Conservation (phyloP, 2,113 vertebrate genomes). For the Halichoerus grypus region DNA sequence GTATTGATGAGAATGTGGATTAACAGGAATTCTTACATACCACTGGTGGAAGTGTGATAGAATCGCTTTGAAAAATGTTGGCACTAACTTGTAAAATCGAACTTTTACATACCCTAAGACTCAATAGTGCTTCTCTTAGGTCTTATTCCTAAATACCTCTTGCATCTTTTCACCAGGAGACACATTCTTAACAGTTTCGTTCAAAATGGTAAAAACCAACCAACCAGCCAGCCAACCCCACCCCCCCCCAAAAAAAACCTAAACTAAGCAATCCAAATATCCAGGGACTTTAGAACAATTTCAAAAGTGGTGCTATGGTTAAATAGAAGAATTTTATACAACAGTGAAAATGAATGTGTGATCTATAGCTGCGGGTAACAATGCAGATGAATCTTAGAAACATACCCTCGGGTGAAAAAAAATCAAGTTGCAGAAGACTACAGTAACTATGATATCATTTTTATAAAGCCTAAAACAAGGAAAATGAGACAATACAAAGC, state of each 20-base stretch:
- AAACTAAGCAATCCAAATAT: neutral
- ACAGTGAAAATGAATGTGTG: neutral
- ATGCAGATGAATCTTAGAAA: neutral
- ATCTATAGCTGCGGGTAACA: neutral
- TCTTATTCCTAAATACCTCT: neutral
- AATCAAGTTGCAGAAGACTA: neutral
- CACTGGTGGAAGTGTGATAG: neutral
- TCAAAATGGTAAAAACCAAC: neutral
- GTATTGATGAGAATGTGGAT: neutral
- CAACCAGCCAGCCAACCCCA: neutral
- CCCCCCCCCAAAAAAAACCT: neutral
- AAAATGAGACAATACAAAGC: slow-evolving; percentile 29
- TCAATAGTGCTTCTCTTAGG: neutral
- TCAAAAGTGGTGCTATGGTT: neutral
- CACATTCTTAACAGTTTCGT: neutral
- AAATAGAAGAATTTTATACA: neutral
- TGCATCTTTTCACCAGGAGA: neutral
- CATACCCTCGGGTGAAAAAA: neutral
- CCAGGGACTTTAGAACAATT: neutral
- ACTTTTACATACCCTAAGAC: neutral
- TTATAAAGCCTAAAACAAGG: slow-evolving; percentile 43
- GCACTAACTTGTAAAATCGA: neutral
- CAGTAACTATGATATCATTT: slow-evolving; percentile 7
- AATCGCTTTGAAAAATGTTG: slow-evolving; percentile 7
- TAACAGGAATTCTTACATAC: slow-evolving; percentile 1